These are phyloP conservation scores for Mormyrops boulengeri DNA, from an alignment of 2,797 vertebrate genomes.

Conservation along the genomic window DNA sequence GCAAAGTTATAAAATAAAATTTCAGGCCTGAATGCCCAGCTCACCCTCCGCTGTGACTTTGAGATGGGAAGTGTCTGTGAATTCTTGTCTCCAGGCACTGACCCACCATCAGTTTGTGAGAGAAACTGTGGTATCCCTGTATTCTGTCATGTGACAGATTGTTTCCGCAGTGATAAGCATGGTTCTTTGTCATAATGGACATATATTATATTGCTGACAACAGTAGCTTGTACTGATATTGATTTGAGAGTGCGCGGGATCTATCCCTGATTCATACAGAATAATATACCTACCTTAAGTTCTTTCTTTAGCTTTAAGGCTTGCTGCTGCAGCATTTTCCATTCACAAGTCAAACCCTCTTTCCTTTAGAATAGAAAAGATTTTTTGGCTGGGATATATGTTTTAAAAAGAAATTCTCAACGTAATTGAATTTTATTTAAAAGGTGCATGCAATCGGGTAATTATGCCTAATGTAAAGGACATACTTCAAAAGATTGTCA, in stretches of 20 bases:
- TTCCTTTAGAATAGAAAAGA: neutral
- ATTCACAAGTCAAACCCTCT: neutral
- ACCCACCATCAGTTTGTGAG: neutral
- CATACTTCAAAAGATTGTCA: neutral
- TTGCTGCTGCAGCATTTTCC: neutral
- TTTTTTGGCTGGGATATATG: neutral
- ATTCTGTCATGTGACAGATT: neutral
- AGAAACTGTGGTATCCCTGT: neutral
- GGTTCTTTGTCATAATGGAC: neutral
- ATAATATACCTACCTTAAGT: neutral
- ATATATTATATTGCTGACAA: neutral
- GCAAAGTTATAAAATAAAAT: constrained; percentile 1
- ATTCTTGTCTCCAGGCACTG: neutral
- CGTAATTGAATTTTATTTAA: neutral
- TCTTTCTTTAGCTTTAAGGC: neutral
- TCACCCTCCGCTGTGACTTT: neutral
- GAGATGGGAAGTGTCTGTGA: neutral
- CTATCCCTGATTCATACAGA: constrained; percentile 12
- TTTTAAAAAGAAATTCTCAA: neutral
- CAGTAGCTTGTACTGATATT: neutral
- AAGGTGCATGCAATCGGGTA: neutral
- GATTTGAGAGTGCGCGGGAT: neutral
- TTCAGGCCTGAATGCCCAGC: neutral
- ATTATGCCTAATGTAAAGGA: neutral
- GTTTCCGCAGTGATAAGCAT: neutral